Evolutionary conservation across 2,888 invertebrate species (phyloP).

Genomic region (Entomobrya multifasciata): DNA sequence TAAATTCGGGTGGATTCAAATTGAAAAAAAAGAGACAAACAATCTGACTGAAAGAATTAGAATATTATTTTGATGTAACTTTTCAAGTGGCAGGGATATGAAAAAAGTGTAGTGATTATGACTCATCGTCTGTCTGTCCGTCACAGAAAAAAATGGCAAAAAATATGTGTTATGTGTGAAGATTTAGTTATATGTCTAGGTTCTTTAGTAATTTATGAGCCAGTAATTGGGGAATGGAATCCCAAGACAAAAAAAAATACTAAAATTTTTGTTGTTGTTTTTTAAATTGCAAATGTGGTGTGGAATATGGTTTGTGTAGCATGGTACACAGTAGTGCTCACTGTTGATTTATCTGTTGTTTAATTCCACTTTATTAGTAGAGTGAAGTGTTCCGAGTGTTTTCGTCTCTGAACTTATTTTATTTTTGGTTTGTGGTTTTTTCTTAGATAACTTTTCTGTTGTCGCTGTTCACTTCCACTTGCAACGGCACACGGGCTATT

Average conservation of each 20-base stretch:
- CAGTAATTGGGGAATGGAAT: constrained; percentile 55
- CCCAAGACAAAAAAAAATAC: not conserved
- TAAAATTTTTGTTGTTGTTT: not conserved
- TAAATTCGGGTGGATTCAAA: not conserved
- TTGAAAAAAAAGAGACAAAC: not conserved
- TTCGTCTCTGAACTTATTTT: not conserved
- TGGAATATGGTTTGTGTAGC: not conserved
- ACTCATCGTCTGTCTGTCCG: not conserved
- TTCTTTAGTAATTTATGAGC: constrained; percentile 48
- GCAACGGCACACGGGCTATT: constrained; percentile 82
- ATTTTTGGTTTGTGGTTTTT: not conserved
- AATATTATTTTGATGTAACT: not conserved
- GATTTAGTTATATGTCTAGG: not conserved
- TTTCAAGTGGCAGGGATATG: not conserved
- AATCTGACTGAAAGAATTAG: not conserved
- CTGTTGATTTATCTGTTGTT: not conserved
- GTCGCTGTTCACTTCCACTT: constrained; percentile 81
- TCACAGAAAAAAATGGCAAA: not conserved
- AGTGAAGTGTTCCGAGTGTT: not conserved
- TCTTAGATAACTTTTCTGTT: constrained; percentile 80
- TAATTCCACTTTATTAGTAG: not conserved
- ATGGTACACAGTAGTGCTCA: not conserved
- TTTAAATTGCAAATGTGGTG: not conserved
- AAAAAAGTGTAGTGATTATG: not conserved
- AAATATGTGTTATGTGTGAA: constrained; percentile 2